Evolutionary conservation across 2,888 invertebrate species (phyloP).

Genomic region (Tiliacea citrago): DNA sequence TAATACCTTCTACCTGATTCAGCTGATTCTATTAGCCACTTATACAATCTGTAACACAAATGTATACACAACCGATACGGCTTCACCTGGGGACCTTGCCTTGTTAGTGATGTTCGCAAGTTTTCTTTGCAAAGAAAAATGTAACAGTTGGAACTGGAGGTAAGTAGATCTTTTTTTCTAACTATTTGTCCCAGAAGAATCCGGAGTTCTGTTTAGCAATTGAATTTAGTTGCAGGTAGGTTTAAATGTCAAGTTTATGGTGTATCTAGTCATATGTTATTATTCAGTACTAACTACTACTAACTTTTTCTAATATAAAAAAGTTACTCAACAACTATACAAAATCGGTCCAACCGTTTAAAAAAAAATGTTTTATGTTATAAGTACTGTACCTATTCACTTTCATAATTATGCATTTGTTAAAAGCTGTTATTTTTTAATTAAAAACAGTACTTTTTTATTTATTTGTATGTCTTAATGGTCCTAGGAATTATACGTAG

Average conservation of each 20-base stretch:
- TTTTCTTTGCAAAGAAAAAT: conserved; percentile 49
- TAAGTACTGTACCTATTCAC: no score
- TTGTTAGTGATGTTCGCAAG: conserved; percentile 55
- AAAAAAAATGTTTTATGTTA: no score
- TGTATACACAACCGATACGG: conserved; percentile 51
- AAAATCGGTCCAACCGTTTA: no score
- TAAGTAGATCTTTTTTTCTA: conserved; percentile 20
- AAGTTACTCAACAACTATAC: no score
- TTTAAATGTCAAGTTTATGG: not conserved
- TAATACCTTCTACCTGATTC: conserved; percentile 29
- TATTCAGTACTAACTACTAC: not conserved
- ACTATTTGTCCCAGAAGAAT: conserved; percentile 23
- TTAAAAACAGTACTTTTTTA: no score
- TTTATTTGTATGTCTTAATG: not conserved
- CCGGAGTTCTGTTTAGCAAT: conserved; percentile 30
- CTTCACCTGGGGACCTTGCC: conserved; percentile 50
- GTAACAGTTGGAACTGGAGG: conserved; percentile 16
- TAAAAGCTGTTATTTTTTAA: no score
- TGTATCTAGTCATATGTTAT: not conserved
- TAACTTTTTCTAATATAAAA: no score
- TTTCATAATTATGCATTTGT: no score
- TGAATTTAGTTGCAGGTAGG: conserved; percentile 6
- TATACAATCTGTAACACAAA: conserved; percentile 38
- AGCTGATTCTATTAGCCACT: conserved; percentile 43
- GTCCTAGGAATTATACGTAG: not conserved